Conservation (phyloP, 2,888 invertebrate genomes). For the Hartigia nigra region DNA sequence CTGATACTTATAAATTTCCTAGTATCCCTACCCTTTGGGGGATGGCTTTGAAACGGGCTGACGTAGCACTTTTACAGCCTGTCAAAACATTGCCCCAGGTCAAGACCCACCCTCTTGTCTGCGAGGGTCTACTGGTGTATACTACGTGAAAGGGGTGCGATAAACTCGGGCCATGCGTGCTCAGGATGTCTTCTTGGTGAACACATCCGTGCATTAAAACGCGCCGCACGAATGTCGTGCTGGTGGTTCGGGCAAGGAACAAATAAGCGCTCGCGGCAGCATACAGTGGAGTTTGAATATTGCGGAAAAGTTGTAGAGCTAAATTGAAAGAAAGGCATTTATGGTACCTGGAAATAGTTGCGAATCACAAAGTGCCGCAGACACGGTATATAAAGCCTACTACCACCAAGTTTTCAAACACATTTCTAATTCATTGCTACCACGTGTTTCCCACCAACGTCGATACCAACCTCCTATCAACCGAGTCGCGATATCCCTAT, state of each 20-base stretch:
- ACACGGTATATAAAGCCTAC: not conserved
- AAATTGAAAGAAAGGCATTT: slow-evolving; percentile 58
- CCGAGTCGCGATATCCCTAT: not conserved
- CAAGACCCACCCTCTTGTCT: not conserved
- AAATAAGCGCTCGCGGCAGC: slow-evolving; percentile 35
- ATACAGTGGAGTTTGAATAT: slow-evolving; percentile 27
- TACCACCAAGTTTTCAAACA: not conserved
- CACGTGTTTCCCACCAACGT: not conserved
- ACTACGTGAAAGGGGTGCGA: not conserved
- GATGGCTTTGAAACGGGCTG: not conserved
- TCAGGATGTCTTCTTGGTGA: slow-evolving; percentile 44
- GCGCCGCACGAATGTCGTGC: slow-evolving; percentile 57
- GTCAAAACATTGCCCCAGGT: not conserved
- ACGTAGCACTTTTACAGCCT: not conserved
- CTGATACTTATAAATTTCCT: not conserved
- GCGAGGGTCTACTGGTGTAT: not conserved
- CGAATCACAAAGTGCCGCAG: not conserved
- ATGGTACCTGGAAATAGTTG: not conserved
- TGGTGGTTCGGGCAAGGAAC: slow-evolving; percentile 39
- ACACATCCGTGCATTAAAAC: slow-evolving; percentile 43
- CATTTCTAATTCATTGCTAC: not conserved
- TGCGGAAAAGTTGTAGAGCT: slow-evolving; percentile 56
- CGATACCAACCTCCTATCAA: not conserved
- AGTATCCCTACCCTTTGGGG: not conserved
- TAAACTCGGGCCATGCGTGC: slow-evolving; percentile 38